phyloP scores from a whole-genome alignment of 2,888 invertebrate genomes.

The Agrotis clavis region DNA sequence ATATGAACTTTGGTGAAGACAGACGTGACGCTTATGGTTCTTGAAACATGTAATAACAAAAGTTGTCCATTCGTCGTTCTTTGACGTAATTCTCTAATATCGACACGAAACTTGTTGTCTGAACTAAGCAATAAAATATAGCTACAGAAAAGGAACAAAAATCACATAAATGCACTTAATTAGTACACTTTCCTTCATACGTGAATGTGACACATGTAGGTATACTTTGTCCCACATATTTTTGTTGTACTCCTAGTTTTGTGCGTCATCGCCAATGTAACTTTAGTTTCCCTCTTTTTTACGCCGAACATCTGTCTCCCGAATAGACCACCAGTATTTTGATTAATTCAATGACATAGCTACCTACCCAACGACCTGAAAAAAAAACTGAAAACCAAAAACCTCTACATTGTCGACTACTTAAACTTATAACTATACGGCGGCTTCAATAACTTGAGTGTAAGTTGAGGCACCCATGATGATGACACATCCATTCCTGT shows the following conservation, averaged over 20 bases:
- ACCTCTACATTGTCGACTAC: background rate
- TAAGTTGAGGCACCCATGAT: background rate
- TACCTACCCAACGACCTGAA: too few species aligned
- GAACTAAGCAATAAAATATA: too few species aligned
- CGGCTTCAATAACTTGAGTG: background rate
- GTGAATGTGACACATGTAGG: too few species aligned
- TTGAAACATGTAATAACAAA: background rate
- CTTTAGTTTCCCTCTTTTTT: too few species aligned
- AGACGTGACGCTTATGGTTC: background rate
- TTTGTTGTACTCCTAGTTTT: too few species aligned
- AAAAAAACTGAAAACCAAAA: too few species aligned
- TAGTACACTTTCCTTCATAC: too few species aligned
- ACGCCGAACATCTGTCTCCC: too few species aligned
- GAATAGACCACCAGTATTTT: too few species aligned
- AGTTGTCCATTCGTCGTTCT: background rate
- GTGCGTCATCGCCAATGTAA: too few species aligned
- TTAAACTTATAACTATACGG: background rate
- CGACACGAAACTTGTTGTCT: background rate
- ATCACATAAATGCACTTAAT: background rate
- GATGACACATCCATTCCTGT: background rate
- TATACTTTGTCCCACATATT: too few species aligned
- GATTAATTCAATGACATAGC: too few species aligned
- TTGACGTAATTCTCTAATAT: background rate
- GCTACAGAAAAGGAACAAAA: background rate
- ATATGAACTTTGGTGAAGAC: background rate